These are phyloP conservation scores for Ceratina japonica DNA, from an alignment of 1,140 invertebrate genomes.

Conservation along the genomic window DNA sequence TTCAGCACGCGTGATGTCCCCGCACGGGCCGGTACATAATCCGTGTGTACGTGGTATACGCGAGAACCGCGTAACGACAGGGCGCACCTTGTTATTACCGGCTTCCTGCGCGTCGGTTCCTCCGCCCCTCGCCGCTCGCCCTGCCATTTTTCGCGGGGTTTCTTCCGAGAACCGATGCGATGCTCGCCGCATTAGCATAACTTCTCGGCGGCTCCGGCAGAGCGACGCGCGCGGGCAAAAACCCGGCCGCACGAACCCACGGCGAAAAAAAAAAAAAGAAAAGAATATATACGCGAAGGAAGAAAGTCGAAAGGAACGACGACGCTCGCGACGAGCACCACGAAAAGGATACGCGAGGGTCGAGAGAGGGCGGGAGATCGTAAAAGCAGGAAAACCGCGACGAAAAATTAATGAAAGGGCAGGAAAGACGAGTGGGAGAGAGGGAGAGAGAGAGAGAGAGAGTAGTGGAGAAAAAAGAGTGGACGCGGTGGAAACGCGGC, in stretches of 20 bases:
- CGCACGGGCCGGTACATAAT: constrained; percentile 42
- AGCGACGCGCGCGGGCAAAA: constrained; percentile 29
- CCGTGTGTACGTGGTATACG: constrained; percentile 49
- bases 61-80: constrained; percentile 52
- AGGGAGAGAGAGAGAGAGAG: neutral
- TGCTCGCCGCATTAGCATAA: constrained; percentile 55
- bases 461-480: constrained; percentile 27
- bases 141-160: constrained; percentile 35
- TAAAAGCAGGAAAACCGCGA: constrained; percentile 48
- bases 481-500: constrained; percentile 36
- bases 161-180: constrained; percentile 26
- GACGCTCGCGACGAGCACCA: neutral
- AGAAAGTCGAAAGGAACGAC: neutral
- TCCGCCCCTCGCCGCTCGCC: neutral
- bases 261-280: neutral
- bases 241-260: constrained; percentile 22
- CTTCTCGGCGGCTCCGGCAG: constrained; percentile 43
- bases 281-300: neutral
- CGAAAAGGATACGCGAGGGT: constrained; percentile 13
- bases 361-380: constrained; percentile 24
- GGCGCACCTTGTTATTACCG: constrained; percentile 54
- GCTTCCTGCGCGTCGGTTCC: constrained; percentile 2
- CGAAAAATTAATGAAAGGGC: constrained; percentile 53
- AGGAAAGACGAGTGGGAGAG: constrained; percentile 12
- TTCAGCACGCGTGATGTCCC: constrained; percentile 37